Base-by-base conservation (phyloP, 2,113 vertebrate genomes). In the Pterocles burchelli region DNA sequence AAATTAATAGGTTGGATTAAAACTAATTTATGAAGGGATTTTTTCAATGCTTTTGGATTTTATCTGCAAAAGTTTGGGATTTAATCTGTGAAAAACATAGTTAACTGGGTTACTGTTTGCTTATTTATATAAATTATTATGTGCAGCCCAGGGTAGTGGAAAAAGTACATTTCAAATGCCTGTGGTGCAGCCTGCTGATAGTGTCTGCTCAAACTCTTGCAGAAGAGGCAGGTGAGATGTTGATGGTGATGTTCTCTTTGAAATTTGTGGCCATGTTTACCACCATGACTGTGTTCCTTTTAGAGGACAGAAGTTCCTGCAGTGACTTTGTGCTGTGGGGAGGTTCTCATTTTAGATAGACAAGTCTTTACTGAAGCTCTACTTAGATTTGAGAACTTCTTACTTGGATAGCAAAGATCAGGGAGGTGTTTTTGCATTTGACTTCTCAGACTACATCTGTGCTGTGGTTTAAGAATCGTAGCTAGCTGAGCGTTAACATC, bases 201-300 rank as follows among this genome's bases (percentile, higher is more conserved):
- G 24, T 31, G 48, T 80, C 7, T 54, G 28, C 62, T 89, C 75
- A 72, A 71, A 71, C 46, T 72, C 57, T 79, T 3, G 3, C 7
- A 8, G 7, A 21, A 96, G 78, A 76, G 88, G 63, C 82, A 89
- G 94, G 90, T 94, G 93, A 96, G 90, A 41, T 82, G 85, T 3
- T 68, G 66, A 41, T 61, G 73, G 34, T 58, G 71, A 26, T 66
- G 14, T 59, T 87, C 13, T 61, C 41, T 38, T 52, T 70, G 75
- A 74, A 88, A 54, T 28, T 20, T 61, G 31, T 28, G 72, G 51
- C 51, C 85, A 4, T 70, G 26, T 73, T 95, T 43, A 36, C 25
- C n/a, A 11, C 66, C 5, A 0, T 25, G 25, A n/a, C 51, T 33
- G 28, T 49, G 45, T 84, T 28, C 18, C 45, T 84, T 67, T 10